Evolutionary conservation across 2,113 vertebrate genomes (phyloP), one percentile per base, ranked within the genome.

Genomic region (Ictalurus furcatus): DNA sequence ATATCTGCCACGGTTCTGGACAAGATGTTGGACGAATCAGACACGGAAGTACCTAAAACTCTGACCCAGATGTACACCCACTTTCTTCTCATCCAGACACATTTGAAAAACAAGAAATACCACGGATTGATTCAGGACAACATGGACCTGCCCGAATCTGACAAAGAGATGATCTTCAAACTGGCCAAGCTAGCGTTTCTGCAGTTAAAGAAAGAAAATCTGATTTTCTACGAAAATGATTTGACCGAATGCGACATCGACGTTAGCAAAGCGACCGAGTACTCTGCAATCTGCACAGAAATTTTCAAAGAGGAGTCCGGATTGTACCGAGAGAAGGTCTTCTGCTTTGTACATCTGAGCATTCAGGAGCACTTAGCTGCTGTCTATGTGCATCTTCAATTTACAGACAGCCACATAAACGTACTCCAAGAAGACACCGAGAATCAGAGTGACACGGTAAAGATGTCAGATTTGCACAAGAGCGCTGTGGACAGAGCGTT

Each of bases 361-460:
- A 87, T 90, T 84, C 89, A 90, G 89, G 89, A 90, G 69, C 81
- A 87, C 21, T 82, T 90, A 19, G 89, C 89, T n/a, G 89, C 89
- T 28, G 54, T 90, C 6, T 78, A 90, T 17, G 79, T 56, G 28
- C 84, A 87, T 16, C 78, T 87, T 9, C 28, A 30, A 9, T 87
- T 90, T 56, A 59, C n/a, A 6, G 37, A 74, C 80, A 54, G 19
- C 9, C 48, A 25, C 11, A 6, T 78, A 17, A 87, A 90, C 67
- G 14, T 87, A 8, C 40, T 90, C 0, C 61, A 52, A 21, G n/a
- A 76, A 65, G 13, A 67, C 14, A 2, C n/a, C 0, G 44, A 85
- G 23, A 81, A 25, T 65, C 80, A 34, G 16, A 65, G 30, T n/a
- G n/a, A 37, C 14, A 0, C 6, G 30, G 69, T 71, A 7, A 84